phyloP scores from a whole-genome alignment of 2,888 invertebrate species.

The Nesidiocoris tenuis region DNA sequence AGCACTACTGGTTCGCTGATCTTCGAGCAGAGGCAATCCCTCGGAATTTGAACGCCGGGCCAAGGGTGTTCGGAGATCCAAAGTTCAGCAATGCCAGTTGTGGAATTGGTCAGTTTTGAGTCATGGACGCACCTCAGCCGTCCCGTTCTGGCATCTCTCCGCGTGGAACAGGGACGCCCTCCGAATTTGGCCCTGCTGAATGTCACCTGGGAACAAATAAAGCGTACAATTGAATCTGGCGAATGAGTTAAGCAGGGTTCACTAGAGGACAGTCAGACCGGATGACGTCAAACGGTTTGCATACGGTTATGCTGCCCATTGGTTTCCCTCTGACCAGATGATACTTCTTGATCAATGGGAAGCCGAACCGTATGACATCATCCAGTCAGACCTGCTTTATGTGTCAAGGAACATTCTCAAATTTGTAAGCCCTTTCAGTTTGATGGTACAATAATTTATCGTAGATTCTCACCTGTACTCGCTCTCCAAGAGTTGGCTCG shows the following conservation, averaged over 20 bases:
- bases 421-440: too few relatives aligned
- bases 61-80: slow-evolving; percentile 70
- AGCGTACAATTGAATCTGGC: not conserved
- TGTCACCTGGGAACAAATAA: slow-evolving; percentile 58
- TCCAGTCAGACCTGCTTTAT: too few relatives aligned
- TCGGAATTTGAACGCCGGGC: slow-evolving; percentile 65
- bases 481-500: slow-evolving; percentile 21
- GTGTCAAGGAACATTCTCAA: too few relatives aligned
- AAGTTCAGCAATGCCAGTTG: slow-evolving; percentile 60
- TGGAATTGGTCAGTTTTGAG: slow-evolving; percentile 54
- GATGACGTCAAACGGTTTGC: too few relatives aligned
- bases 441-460: too few relatives aligned
- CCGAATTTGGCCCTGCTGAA: slow-evolving; percentile 65
- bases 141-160: slow-evolving; percentile 64
- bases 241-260: too few relatives aligned
- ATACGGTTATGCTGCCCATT: too few relatives aligned
- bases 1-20: slow-evolving; percentile 66
- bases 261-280: too few relatives aligned
- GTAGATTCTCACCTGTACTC: slow-evolving; percentile 60
- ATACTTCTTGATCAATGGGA: too few relatives aligned
- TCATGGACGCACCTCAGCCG: slow-evolving; percentile 67
- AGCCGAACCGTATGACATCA: too few relatives aligned
- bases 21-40: slow-evolving; percentile 74
- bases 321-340: too few relatives aligned
- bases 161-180: slow-evolving; percentile 66